Base-by-base conservation (phyloP, 1,140 invertebrate species). In the Diabrotica virgifera region DNA sequence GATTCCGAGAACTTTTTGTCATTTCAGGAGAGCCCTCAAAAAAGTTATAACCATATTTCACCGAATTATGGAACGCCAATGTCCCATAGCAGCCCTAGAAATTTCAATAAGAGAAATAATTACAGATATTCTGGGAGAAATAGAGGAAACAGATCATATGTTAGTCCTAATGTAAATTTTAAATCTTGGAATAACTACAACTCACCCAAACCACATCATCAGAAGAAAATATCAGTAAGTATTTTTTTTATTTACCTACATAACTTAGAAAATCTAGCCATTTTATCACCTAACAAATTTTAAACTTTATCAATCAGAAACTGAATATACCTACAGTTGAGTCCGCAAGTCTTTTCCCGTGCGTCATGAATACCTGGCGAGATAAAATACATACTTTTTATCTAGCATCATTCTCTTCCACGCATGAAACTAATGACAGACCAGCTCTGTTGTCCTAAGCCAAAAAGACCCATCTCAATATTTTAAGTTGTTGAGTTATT, bases 1-100 rank as follows among this genome's bases (percentile, higher is more conserved):
- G 59, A 68, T 56, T 62, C 58, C 9, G 8, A 37, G 13, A 63
- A 68, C 35, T 68, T 68, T 37, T 35, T 68, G 24, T 13, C 67
- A 10, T 68, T 68, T 53, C 40, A 12, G 10, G 63, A 65, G 40
- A 52, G 51, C 8, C 58, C 65, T n/a, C 56, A 36, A 36, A 51
- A 36, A 13, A 50, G 10, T 5, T 55, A 60, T 50, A 56, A 6
- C 11, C 60, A 60, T 37, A 57, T 46, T 52, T 63, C 67, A n/a
- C 8, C 14, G 5, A 52, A 65, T 51, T 68, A 64, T 52, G 57
- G 66, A 24, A 68, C 40, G 37, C 66, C 66, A n/a, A 63, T 53
- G 59, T 63, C 60, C 38, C 53, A 62, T 36, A 61, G 54, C 6
- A 68, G 63, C 11, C 66, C 66, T 5, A n/a, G 59, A 38, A 62